Conservation (phyloP, 2,797 vertebrate genomes). For the Onychomys arenicola region DNA sequence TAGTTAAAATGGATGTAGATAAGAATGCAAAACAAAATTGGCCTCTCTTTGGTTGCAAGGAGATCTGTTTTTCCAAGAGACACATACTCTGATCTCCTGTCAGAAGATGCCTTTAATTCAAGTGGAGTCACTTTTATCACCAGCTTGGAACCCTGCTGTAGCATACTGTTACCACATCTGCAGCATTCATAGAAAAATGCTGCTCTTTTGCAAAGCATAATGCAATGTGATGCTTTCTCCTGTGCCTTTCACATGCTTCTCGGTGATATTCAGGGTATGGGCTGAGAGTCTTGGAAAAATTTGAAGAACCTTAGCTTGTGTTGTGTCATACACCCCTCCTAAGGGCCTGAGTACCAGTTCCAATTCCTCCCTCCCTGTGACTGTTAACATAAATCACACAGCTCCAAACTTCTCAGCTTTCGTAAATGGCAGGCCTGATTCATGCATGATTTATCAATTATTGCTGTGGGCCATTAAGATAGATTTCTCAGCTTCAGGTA, state of each 20-base stretch:
- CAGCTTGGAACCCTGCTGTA: neutral
- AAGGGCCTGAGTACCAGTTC: constrained; percentile 70
- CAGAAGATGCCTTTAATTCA: neutral
- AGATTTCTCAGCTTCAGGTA: constrained; percentile 83
- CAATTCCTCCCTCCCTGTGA: constrained; percentile 70
- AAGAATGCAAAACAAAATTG: constrained; percentile 21
- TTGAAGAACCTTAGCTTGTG: constrained; percentile 16
- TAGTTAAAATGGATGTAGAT: constrained; percentile 50
- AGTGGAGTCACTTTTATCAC: neutral
- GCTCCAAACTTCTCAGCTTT: constrained; percentile 72
- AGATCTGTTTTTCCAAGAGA: constrained; percentile 45
- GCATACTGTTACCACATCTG: neutral
- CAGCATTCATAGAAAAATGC: neutral
- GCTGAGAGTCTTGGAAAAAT: constrained; percentile 34
- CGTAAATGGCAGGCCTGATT: constrained; percentile 75
- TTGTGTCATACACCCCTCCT: constrained; percentile 50
- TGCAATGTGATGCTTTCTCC: neutral
- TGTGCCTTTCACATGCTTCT: neutral
- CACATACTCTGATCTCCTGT: constrained; percentile 19
- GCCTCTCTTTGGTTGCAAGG: neutral
- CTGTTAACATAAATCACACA: constrained; percentile 81
- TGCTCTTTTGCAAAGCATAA: neutral
- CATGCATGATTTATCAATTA: constrained; percentile 81
- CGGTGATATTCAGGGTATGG: neutral
- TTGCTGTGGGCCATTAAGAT: constrained; percentile 83